phyloP scores from a whole-genome alignment of 1,140 invertebrate genomes.

The Drosophila eugracilis region DNA sequence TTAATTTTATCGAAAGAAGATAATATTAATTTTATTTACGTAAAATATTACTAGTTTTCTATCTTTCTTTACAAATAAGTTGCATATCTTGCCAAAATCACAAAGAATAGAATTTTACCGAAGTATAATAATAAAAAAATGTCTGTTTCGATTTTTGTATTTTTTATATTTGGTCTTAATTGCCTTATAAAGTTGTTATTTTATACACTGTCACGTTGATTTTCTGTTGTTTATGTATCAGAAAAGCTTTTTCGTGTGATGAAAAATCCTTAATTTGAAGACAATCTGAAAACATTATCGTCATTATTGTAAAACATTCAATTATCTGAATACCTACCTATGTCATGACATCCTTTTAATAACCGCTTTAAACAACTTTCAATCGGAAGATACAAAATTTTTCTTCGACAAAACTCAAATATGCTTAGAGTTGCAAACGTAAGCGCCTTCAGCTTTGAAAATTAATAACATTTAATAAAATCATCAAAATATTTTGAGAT shows the following conservation, averaged over 20 bases:
- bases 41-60: no score
- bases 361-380: conserved; percentile 77
- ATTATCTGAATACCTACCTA: no score
- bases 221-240: conserved; percentile 33
- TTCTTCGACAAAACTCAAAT: conserved; percentile 58
- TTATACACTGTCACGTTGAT: conserved; percentile 52
- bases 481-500: background rate
- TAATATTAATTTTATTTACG: no score
- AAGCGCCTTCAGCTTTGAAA: conserved; percentile 52
- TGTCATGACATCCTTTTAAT: conserved; percentile 50
- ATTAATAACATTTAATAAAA: no score
- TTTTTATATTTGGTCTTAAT: background rate
- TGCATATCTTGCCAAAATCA: no score
- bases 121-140: background rate
- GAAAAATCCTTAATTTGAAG: conserved; percentile 48
- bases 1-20: background rate
- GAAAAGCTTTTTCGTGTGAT: conserved; percentile 17
- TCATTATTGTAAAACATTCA: no score
- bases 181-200: conserved; percentile 27
- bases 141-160: background rate
- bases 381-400: conserved; percentile 85
- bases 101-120: background rate
- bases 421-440: conserved; percentile 54
- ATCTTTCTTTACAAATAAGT: no score
- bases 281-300: conserved; percentile 54